Base-by-base conservation (phyloP, 2,113 vertebrate genomes). In the Willisornis vidua region DNA sequence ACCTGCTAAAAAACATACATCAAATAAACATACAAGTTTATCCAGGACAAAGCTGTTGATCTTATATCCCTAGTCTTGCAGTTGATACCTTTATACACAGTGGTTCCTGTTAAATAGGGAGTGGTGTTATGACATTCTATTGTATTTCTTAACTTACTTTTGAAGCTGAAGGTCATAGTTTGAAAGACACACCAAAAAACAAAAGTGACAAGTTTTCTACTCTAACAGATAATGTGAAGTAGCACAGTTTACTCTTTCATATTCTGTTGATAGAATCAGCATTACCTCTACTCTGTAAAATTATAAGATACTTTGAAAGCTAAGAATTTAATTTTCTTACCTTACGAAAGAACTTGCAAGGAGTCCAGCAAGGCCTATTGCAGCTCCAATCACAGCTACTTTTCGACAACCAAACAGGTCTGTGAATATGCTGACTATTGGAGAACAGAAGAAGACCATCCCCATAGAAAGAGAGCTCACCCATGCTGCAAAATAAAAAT, bases 401-500 rank as follows among this genome's bases (percentile, higher is more conserved):
- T 98, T 97, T 76, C 98, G 98, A 97, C 99, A 99, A 33, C 99
- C 99, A 15, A 99, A 98, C 45, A 98, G 66, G 95, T 99, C 99
- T 13, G 99, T 99, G 98, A 99, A 99, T 94, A 99, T 74, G 55
- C 99, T 99, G 97, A 99, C 99, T 67, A 99, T 98, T 13, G 99
- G 99, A 62, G 99, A 99, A 94, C 99, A 99, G 97, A 99, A 99
- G 98, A 99, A 99, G 96, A 99, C 99, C 99, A 99, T 99, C 12
- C 99, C 99, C 99, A 99, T 99, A 49, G 98, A 99, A 52, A 99
- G 98, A 51, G 99, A 99, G 92, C 98, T 98, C 74, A 99, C 99
- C 99, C 98, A 99, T 1, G 99, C 99, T 99, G 98, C 59, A 96
- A 93, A 94, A 96, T 10, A 7, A 7, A 37, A 5, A 33, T 9